These are phyloP conservation scores for Actenoides hombroni DNA, from an alignment of 2,113 vertebrate species.

Conservation along the genomic window DNA sequence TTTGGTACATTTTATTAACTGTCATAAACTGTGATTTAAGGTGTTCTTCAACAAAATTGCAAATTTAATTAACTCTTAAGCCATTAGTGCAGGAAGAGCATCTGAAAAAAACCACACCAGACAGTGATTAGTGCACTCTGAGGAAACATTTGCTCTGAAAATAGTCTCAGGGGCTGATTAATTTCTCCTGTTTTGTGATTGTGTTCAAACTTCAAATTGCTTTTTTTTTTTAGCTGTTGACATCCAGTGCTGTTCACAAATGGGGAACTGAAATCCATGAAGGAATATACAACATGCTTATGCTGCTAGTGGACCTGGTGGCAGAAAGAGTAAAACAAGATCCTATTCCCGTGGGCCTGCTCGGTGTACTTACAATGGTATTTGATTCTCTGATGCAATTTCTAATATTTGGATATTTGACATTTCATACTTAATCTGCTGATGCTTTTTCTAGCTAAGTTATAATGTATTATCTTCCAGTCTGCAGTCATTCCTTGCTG, in stretches of 20 bases:
- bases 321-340: slow-evolving; percentile 96
- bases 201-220: not conserved
- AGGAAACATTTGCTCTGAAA: not conserved
- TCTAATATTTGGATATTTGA: not conserved
- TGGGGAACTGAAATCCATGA: slow-evolving; percentile 99
- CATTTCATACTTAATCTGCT: not conserved
- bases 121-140: not conserved
- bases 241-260: slow-evolving; percentile 97
- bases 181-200: not conserved
- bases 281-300: slow-evolving; percentile 99
- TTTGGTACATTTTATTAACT: not conserved
- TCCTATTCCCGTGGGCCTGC: slow-evolving; percentile 89
- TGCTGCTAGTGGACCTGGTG: slow-evolving; percentile 94
- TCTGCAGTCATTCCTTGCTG: not conserved
- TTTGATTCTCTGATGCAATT: not conserved
- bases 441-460: not conserved
- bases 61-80: not conserved
- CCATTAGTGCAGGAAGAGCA: not conserved
- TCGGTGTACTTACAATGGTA: slow-evolving; percentile 95
- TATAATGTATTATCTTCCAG: not conserved
- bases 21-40: slow-evolving; percentile 19
- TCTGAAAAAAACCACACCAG: not conserved
- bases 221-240: slow-evolving; percentile 81
- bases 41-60: not conserved
- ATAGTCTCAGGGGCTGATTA: not conserved